Conservation (phyloP, 92 coral and sea anemone species). For the Phenganax stokvisi region DNA sequence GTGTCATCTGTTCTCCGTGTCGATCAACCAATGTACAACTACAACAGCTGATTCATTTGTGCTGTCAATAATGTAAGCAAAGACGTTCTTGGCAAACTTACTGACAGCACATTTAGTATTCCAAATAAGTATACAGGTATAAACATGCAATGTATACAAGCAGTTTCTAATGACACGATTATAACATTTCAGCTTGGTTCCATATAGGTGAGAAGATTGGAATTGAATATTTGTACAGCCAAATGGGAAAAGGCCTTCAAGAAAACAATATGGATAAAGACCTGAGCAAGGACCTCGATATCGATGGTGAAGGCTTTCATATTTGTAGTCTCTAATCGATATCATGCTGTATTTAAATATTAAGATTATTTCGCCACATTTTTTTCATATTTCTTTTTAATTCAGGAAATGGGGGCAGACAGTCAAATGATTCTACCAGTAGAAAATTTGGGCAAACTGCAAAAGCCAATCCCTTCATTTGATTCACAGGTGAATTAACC, state of each 20-base stretch:
- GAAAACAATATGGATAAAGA: neutral
- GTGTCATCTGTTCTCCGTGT: constrained; percentile 25
- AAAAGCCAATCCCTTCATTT: neutral
- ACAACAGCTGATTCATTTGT: constrained; percentile 8
- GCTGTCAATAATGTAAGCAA: constrained; percentile 33
- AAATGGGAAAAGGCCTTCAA: constrained; percentile 2
- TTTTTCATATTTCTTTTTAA: neutral
- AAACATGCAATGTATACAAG: neutral
- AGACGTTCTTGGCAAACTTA: constrained; percentile 30
- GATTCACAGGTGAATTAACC: neutral
- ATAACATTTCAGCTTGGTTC: neutral
- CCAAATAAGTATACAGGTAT: constrained; percentile 20
- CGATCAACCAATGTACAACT: neutral
- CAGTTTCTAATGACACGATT: neutral
- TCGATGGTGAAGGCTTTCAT: constrained; percentile 14
- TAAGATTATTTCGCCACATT: neutral
- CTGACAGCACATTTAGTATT: neutral
- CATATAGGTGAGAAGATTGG: constrained; percentile 11
- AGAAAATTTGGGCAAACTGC: neutral
- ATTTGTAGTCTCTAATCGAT: neutral
- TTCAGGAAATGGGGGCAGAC: neutral
- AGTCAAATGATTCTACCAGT: neutral
- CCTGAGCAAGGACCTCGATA: neutral
- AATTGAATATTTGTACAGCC: constrained; percentile 2
- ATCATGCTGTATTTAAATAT: neutral